These are phyloP conservation scores for Onychostoma macrolepis DNA, from an alignment of 2,113 vertebrate species.

Conservation along the genomic window DNA sequence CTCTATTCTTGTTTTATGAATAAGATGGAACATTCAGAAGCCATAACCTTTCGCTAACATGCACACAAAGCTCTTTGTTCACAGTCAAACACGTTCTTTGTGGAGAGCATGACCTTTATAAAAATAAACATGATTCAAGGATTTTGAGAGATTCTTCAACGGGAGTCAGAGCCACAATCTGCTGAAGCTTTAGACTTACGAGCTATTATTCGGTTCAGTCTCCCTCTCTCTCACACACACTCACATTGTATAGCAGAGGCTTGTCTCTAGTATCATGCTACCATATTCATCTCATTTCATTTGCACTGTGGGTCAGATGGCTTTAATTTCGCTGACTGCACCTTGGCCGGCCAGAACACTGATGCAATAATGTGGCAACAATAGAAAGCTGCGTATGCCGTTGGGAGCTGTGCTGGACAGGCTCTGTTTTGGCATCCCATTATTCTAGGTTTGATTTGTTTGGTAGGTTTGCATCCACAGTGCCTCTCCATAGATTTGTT, in stretches of 20 bases:
- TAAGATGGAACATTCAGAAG: neutral
- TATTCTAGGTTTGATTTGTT: slow-evolving; percentile 41
- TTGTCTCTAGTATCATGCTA: slow-evolving; percentile 5
- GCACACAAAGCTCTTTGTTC: slow-evolving; percentile 29
- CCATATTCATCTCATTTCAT: slow-evolving; percentile 43
- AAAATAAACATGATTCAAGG: slow-evolving; percentile 43
- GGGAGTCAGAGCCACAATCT: neutral
- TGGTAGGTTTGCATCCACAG: slow-evolving; percentile 28
- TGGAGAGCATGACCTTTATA: slow-evolving; percentile 38
- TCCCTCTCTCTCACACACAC: neutral
- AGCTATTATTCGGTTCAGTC: neutral
- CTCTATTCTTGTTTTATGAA: neutral
- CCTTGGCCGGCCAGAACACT: slow-evolving; percentile 42
- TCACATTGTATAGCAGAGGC: neutral
- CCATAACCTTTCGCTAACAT: neutral
- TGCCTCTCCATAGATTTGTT: neutral
- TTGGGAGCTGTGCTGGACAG: slow-evolving; percentile 28
- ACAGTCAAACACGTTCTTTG: neutral
- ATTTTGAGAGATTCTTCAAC: slow-evolving; percentile 23
- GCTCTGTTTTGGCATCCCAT: slow-evolving; percentile 28
- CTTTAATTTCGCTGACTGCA: slow-evolving; percentile 48
- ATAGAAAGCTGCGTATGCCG: slow-evolving; percentile 31
- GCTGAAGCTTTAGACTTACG: neutral
- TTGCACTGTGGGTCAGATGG: slow-evolving; percentile 46
- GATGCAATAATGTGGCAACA: slow-evolving; percentile 56